Evolutionary conservation across 2,113 vertebrate genomes (phyloP).

Genomic region (human (Homo sapiens)): GRCh38 chr9:96587001-96587500

Average conservation of each 20-base stretch:
- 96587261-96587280: neutral
- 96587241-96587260: neutral
- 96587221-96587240: neutral
- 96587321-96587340: neutral
- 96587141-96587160: too few relatives aligned
- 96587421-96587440: neutral
- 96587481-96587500: neutral
- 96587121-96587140: too few relatives aligned
- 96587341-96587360: neutral
- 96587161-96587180: too few relatives aligned
- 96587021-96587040: too few relatives aligned
- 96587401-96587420: neutral
- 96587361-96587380: neutral
- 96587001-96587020: too few relatives aligned
- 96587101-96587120: too few relatives aligned
- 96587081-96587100: too few relatives aligned
- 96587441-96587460: neutral
- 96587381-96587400: neutral
- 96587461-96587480: neutral
- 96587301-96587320: neutral
- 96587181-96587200: neutral
- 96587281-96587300: neutral
- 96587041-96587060: too few relatives aligned
- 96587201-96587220: neutral
- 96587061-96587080: too few relatives aligned